These are phyloP conservation scores for Microcebus griseorufus DNA, from an alignment of 2,113 vertebrate genomes.

Conservation along the genomic window DNA sequence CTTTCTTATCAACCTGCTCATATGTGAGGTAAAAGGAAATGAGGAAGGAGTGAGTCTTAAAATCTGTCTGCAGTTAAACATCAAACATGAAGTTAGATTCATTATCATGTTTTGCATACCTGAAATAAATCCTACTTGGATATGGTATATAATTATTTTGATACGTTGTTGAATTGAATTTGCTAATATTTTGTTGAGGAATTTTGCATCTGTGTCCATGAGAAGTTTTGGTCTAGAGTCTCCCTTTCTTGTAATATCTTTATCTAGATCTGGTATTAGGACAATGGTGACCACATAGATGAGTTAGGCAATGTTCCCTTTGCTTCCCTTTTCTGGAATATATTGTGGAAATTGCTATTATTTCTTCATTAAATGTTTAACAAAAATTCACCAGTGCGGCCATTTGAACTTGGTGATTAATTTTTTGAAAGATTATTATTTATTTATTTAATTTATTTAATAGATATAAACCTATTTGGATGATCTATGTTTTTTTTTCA, in stretches of 20 bases:
- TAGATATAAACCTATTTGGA: neutral
- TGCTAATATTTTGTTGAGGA: neutral
- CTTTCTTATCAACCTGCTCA: neutral
- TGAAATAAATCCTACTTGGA: neutral
- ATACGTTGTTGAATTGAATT: neutral
- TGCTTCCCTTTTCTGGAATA: neutral
- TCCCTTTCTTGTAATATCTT: neutral
- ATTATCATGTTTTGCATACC: neutral
- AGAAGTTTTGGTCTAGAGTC: neutral
- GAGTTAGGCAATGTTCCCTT: neutral
- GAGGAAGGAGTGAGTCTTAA: neutral
- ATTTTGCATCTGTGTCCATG: neutral
- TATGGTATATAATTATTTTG: neutral
- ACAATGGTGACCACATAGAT: neutral
- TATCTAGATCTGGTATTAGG: neutral
- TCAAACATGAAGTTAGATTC: neutral
- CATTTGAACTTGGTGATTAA: neutral
- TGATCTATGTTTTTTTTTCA: neutral
- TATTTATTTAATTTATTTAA: slow-evolving; percentile 11
- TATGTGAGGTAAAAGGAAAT: neutral
- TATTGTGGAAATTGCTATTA: neutral
- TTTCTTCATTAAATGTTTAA: neutral
- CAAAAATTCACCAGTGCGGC: neutral
- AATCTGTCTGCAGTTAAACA: neutral
- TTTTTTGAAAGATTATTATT: neutral